phyloP scores from a whole-genome alignment of 1,140 invertebrate species.

The Lepeophtheirus salmonis region DNA sequence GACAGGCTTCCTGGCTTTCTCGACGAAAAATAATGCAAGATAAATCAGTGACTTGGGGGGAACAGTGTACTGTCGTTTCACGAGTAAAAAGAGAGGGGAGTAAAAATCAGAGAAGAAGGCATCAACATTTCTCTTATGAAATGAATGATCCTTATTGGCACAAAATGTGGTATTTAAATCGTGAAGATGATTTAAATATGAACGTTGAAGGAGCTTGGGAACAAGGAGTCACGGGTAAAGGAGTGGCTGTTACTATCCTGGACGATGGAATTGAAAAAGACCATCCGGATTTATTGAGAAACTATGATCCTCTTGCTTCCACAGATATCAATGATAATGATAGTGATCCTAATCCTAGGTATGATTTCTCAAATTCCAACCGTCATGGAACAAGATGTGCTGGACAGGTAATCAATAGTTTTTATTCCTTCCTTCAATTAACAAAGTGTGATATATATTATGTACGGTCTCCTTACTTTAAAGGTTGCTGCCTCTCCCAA shows the following conservation, averaged over 20 bases:
- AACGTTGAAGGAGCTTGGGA: constrained; percentile 80
- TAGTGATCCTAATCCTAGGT: constrained; percentile 81
- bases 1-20: background rate
- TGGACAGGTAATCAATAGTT: constrained; percentile 32
- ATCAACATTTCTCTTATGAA: background rate
- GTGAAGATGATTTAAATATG: constrained; percentile 69
- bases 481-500: constrained; percentile 93
- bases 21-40: background rate
- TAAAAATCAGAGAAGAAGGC: background rate
- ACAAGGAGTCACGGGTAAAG: constrained; percentile 70
- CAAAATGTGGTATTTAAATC: constrained; percentile 36
- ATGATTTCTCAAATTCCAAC: constrained; percentile 76
- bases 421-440: no score
- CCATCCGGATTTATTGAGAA: constrained; percentile 78
- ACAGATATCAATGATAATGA: constrained; percentile 89
- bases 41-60: background rate
- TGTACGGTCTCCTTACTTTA: background rate
- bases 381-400: constrained; percentile 94
- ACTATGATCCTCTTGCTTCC: constrained; percentile 50
- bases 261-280: constrained; percentile 94
- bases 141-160: constrained; percentile 16
- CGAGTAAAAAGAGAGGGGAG: background rate
- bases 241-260: constrained; percentile 85
- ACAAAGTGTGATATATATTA: no score
- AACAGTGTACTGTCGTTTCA: background rate